A percentile compares a stretch with the other conserved stretches of the same genome.
phyloP scores from a whole-genome alignment of 1,140 invertebrate genomes.

The Meloidogyne exigua region DNA sequence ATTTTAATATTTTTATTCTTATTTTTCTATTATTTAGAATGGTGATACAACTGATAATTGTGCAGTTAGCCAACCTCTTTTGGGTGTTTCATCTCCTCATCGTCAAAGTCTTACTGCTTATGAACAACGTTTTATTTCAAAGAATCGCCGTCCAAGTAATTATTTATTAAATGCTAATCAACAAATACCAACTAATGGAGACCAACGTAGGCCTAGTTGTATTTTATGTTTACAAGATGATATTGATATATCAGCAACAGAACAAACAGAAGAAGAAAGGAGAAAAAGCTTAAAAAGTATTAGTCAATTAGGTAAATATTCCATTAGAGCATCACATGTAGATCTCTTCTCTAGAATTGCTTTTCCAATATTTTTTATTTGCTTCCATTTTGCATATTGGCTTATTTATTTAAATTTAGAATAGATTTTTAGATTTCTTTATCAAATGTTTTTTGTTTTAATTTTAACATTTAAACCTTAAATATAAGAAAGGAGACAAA shows the following conservation, averaged over 20 bases:
- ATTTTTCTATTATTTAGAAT: constrained; percentile 35
- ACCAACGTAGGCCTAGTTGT: not conserved
- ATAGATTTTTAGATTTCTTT: constrained; percentile 21
- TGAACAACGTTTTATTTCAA: not conserved
- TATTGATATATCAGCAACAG: not conserved
- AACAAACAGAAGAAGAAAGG: not conserved
- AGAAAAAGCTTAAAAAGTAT: not conserved
- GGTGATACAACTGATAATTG: constrained; percentile 39
- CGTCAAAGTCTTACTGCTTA: not conserved
- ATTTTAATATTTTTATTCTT: not conserved
- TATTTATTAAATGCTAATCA: not conserved
- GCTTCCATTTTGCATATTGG: constrained; percentile 60
- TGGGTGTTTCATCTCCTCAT: not conserved
- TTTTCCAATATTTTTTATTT: constrained; percentile 57
- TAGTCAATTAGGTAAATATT: not conserved
- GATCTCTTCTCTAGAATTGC: constrained; percentile 58
- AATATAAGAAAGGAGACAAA: too few species aligned
- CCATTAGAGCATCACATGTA: constrained; percentile 48
- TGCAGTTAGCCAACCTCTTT: constrained; percentile 24
- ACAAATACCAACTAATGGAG: not conserved
- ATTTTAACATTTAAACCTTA: too few species aligned
- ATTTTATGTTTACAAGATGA: not conserved
- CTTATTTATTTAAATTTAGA: constrained; percentile 51
- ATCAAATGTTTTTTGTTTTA: not conserved
- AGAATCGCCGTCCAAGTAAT: not conserved